Evolutionary conservation across 2,113 vertebrate species (phyloP).

Genomic region (Chinchilla lanigera): DNA sequence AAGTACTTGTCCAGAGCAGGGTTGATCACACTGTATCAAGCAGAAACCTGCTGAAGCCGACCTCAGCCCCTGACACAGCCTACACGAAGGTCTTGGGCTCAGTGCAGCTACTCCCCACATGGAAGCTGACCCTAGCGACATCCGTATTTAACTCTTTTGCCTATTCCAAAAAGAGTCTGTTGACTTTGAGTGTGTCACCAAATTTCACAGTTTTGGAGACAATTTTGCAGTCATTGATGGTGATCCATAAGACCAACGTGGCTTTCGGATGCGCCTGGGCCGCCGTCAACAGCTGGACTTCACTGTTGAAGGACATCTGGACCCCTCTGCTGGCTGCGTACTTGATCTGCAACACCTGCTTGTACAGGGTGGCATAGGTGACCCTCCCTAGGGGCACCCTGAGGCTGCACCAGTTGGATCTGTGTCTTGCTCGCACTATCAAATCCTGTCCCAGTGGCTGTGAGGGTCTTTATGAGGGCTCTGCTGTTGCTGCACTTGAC

Average conservation of each 20-base stretch:
- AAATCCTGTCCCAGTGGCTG: slow-evolving; percentile 94
- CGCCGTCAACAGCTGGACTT: slow-evolving; percentile 97
- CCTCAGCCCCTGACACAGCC: slow-evolving; percentile 87
- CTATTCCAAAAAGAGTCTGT: slow-evolving; percentile 93
- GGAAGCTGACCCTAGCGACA: slow-evolving; percentile 96
- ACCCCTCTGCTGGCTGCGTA: slow-evolving; percentile 95
- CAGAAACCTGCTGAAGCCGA: no score
- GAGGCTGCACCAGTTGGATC: slow-evolving; percentile 95
- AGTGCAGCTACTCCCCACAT: slow-evolving; percentile 97
- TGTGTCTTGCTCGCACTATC: slow-evolving; percentile 99
- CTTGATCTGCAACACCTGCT: slow-evolving; percentile 98
- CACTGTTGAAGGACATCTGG: slow-evolving; percentile 98
- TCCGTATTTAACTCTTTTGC: slow-evolving; percentile 94
- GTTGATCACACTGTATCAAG: slow-evolving; percentile 89
- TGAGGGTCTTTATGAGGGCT: slow-evolving; percentile 92
- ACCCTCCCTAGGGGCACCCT: slow-evolving; percentile 94
- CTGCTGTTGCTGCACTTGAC: slow-evolving; percentile 97
- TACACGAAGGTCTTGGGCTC: slow-evolving; percentile 93
- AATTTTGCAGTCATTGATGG: slow-evolving; percentile 97
- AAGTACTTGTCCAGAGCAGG: slow-evolving; percentile 97
- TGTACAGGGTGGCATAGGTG: slow-evolving; percentile 99
- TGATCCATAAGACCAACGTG: slow-evolving; percentile 97
- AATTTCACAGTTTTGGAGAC: slow-evolving; percentile 96
- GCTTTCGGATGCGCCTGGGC: slow-evolving; percentile 95
- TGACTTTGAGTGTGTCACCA: slow-evolving; percentile 94